Evolutionary conservation across 2,113 vertebrate genomes (phyloP), one percentile per base, ranked within the genome.

Genomic region (Archocentrus centrarchus): DNA sequence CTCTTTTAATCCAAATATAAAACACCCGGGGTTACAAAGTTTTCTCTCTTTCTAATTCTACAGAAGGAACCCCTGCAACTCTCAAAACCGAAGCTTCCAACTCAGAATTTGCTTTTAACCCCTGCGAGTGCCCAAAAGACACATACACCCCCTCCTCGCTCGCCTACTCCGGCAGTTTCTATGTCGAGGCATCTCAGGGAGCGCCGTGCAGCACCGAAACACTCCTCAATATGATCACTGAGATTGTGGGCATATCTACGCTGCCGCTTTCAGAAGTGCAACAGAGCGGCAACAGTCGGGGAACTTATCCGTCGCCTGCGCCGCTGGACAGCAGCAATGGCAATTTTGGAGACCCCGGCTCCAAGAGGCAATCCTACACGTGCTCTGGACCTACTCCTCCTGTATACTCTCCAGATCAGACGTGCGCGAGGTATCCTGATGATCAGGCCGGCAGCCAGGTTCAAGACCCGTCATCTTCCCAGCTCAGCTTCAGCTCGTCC

Each of bases 81-180:
- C 89, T 97, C 81, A 96, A 98, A 85, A 94, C 95, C 88, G 96
- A 97, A 92, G 84, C 95, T 32, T 97, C 97, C 81, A 95, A 95
- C 86, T 93, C 96, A 73, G 98, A 98, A 93, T 97, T 96, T 88
- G 96, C 97, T 77, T 96, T 97, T 87, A 96, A 95, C 86, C 92
- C 95, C 79, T 94, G 97, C 94, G 94, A 96, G 93, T 93, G 97
- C 94, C 85, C 95, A 84, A 95, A 96, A 94, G 93, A 94, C 93
- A 95, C 93, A 93, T 96, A 90, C 96, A 96, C 96, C 87, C 91
- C 93, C 75, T 96, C 98, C 22, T 95, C 98, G 5, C 96, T 99
- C 93, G 96, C 97, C 93, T 99, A 99, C 96, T 98, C 97, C 2
- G 98, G 98, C 93, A 99, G 98, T 93, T 99, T 99, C 96, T 98